Base-by-base conservation (phyloP, 2,888 invertebrate species). In the Apantesis nais region DNA sequence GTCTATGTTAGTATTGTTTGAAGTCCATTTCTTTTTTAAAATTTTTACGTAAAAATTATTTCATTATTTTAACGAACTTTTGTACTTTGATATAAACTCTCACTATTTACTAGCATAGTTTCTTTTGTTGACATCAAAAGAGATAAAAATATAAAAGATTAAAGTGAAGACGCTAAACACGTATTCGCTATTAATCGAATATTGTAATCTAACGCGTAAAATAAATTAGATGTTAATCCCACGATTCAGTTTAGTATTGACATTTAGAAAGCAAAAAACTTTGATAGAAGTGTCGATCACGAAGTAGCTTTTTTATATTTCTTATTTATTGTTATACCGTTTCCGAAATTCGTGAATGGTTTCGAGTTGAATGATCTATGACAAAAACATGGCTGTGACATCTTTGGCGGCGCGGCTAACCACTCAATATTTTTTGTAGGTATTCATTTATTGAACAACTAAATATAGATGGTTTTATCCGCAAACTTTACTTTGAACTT, bases 311-410 rank as follows among this genome's bases (percentile, higher is more conserved):
- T 84, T 79, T 77, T 78, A 63, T 72, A 71, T 85, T 83, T 85
- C 84, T 86, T 85, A 31, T 80, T 80, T 68, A 61, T 69, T 75
- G 71, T 68, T 63, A 74, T 80, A 84, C 82, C 85, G 88, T 88
- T 86, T 81, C 77, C 78, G 72, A 78, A 83, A 83, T 82, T 83
- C 78, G 81, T 85, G 80, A 83, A 79, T 83, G 78, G 78, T 75
- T 78, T 68, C 66, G 79, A 89, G 89, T 88, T 89, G 82, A 85
- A 84, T 81, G 86, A 82, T 85, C 88, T 81, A 70, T 58, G 48
- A 75, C 74, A 85, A 86, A 87, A 87, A 85, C 74, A 79, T 67
- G 74, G 62, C 74, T 63, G 71, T 82, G 80, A 76, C 82, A 80
- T 72, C 72, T 62, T 62, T 67, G 63, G 71, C 70, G 66, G 52